Evolutionary conservation across 1,140 invertebrate genomes (phyloP), one percentile per base, ranked within the genome.

Genomic region (Octopus bimaculoides): DNA sequence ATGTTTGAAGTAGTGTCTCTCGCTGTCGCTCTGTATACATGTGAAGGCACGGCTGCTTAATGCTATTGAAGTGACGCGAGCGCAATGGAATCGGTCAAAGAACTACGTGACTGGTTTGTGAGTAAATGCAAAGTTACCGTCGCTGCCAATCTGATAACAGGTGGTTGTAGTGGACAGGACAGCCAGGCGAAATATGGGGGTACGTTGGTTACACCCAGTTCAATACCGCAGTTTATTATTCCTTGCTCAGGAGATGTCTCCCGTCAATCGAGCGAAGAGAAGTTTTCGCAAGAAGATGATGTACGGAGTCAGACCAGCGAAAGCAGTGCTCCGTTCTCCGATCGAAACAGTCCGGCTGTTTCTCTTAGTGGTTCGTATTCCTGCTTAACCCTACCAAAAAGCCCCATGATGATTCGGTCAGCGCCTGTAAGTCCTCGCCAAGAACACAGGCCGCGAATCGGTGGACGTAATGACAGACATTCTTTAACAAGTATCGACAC

Each of bases 221-320:
- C 78, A 14, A 88, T 88, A 69, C 87, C 87, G 8, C 86, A 88
- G 54, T 88, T 88, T 82, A 84, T 88, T 14, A 88, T 88, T 75
- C 87, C 87, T 0, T 83, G 84, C 5, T 87, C 87, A 12, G 84
- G 81, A n/a, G 85, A 85, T 56, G 86, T 84, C 0, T 88, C 87
- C 7, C 78, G 86, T 41, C 82, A 86, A 71, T 81, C 85, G 17
- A 87, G 85, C 78, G 71, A 61, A 10, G 81, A 77, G 83, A 12
- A 82, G 80, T 75, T 86, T 82, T 26, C 66, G 66, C 74, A 77
- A 5, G 85, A 87, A 12, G 85, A 85, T 74, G 85, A 86, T 74
- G 54, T 82, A 10, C 55, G 77, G 4, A 83, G 82, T 76, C 81
- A 81, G 56, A 82, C 81, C 61, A 83, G 82, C 53, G 82, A 81